Percentiles rank a stretch among this genome's conserved stretches.
Conservation (phyloP, 2,888 invertebrate genomes). For the Athrips mouffetella region DNA sequence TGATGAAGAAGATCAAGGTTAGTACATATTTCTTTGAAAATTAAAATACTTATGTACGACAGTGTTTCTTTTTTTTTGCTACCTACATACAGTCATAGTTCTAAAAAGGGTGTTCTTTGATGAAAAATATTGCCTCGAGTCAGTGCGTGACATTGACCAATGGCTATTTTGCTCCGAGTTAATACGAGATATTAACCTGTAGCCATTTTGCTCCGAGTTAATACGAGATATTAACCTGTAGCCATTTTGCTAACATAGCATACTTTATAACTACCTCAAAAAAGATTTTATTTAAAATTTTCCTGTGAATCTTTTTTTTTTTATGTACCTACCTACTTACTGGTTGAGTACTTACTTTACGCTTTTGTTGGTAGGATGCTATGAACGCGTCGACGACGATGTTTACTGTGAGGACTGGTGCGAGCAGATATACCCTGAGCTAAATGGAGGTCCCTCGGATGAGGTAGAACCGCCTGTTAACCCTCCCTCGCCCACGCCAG, state of each 20-base stretch:
- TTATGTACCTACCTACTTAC: too few relatives aligned
- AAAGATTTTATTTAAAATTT: not conserved
- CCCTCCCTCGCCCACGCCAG: not conserved
- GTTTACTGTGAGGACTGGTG: too few relatives aligned
- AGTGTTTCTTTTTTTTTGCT: not conserved
- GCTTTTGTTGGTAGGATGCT: too few relatives aligned
- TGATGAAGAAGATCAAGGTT: not conserved
- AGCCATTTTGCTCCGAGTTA: conserved; percentile 9
- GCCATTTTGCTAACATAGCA: not conserved
- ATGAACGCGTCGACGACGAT: too few relatives aligned
- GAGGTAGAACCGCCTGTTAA: not conserved
- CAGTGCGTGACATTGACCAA: conserved; percentile 4
- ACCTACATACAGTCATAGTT: not conserved
- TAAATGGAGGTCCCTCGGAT: not conserved
- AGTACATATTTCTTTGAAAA: not conserved
- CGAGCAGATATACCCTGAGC: too few relatives aligned
- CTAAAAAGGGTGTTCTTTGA: not conserved
- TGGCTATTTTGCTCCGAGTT: conserved; percentile 7
- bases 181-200: conserved; percentile 12
- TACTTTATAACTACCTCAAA: not conserved
- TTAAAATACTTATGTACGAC: too few relatives aligned
- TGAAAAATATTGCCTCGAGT: not conserved
- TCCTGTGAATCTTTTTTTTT: too few relatives aligned
- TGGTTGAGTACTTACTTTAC: too few relatives aligned
- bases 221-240: conserved; percentile 7